A percentile compares a stretch with the other conserved stretches of the same genome.
These are phyloP conservation scores for Caenorhabditis afra DNA, from an alignment of 2,888 invertebrate genomes.

Conservation along the genomic window DNA sequence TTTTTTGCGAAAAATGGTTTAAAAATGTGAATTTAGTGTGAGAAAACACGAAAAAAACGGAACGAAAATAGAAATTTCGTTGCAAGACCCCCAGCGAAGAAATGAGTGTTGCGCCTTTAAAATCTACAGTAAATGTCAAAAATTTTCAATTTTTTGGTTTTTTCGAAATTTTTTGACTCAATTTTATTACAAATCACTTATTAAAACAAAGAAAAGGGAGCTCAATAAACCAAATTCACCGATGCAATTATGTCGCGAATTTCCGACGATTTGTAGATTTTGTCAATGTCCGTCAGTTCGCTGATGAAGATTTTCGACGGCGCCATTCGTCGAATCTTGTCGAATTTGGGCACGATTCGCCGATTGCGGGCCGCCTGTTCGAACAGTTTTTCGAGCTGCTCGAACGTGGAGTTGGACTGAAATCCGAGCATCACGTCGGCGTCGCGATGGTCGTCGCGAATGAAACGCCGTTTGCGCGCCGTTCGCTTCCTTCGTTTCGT, in stretches of 20 bases:
- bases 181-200: no score
- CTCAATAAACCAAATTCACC: conserved; percentile 59
- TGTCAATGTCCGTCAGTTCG: conserved; percentile 78
- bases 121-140: no score
- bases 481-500: conserved; percentile 59
- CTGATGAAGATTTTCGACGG: conserved; percentile 77
- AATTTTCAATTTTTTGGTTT: no score
- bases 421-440: conserved; percentile 76
- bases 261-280: conserved; percentile 77
- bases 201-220: no score
- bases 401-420: conserved; percentile 68
- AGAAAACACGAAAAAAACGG: no score
- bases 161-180: no score
- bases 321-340: conserved; percentile 62
- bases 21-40: no score
- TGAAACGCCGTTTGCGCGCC: conserved; percentile 65
- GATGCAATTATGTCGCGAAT: conserved; percentile 76
- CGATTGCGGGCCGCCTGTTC: conserved; percentile 35
- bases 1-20: no score
- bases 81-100: no score
- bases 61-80: no score
- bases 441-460: conserved; percentile 66
- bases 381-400: conserved; percentile 71
- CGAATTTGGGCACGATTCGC: conserved; percentile 14
- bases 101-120: no score